Evolutionary conservation across 2,797 vertebrate species (phyloP).

Genomic region (Rallus crepitans): DNA sequence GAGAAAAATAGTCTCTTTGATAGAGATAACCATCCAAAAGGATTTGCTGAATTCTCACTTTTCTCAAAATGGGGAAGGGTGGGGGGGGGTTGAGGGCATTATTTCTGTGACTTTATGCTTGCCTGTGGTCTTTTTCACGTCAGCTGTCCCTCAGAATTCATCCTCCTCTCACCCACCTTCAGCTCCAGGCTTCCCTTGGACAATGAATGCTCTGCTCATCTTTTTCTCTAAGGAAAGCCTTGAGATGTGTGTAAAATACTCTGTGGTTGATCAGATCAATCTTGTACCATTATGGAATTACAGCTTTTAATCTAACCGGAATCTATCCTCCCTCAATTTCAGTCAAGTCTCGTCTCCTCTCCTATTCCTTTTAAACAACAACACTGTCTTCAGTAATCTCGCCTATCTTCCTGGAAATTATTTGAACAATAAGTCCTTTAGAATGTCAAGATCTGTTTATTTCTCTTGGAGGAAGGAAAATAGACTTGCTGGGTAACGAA

Average conservation of each 20-base stretch:
- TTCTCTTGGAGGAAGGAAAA: conserved; percentile 54
- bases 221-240: background rate
- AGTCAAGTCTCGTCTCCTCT: background rate
- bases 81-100: background rate
- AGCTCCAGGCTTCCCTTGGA: conserved; percentile 4
- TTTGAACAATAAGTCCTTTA: conserved; percentile 56
- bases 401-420: conserved; percentile 51
- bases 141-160: background rate
- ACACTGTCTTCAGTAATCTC: conserved; percentile 4
- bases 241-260: conserved; percentile 21
- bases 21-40: conserved; percentile 18
- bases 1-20: conserved; percentile 40
- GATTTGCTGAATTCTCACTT: conserved; percentile 40
- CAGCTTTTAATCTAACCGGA: conserved; percentile 53
- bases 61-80: background rate
- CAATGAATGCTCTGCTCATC: background rate
- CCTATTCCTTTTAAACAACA: conserved; percentile 38
- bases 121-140: background rate
- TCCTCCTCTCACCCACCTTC: background rate
- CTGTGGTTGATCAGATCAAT: conserved; percentile 34
- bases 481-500: conserved; percentile 27
- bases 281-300: conserved; percentile 56
- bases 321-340: conserved; percentile 26
- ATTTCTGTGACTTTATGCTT: conserved; percentile 52
- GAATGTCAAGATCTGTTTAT: conserved; percentile 61